phyloP scores from a whole-genome alignment of 2,888 invertebrate genomes.

The Scotopteryx bipunctaria region DNA sequence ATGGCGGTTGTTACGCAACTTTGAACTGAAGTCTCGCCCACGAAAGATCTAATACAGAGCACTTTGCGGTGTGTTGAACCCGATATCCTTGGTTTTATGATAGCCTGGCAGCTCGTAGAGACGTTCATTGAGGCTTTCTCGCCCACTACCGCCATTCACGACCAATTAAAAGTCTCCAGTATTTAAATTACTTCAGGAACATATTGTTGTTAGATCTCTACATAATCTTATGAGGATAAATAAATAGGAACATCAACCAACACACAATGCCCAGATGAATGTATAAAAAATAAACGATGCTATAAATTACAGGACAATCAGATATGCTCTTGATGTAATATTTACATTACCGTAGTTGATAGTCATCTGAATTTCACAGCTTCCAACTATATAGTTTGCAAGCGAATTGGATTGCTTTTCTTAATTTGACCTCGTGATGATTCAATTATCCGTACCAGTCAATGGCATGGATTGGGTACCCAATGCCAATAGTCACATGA shows the following conservation, averaged over 20 bases:
- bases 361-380: not conserved
- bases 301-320: no score
- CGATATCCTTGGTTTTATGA: slow-evolving; percentile 36
- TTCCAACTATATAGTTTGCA: not conserved
- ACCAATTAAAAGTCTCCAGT: slow-evolving; percentile 20
- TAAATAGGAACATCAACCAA: no score
- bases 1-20: slow-evolving; percentile 37
- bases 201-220: no score
- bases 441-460: slow-evolving; percentile 19
- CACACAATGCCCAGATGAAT: no score
- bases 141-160: slow-evolving; percentile 45
- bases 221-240: no score
- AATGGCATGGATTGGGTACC: no score
- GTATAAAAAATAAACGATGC: no score
- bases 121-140: slow-evolving; percentile 44
- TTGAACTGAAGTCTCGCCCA: slow-evolving; percentile 32
- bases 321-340: no score
- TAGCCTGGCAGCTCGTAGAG: slow-evolving; percentile 37
- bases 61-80: slow-evolving; percentile 38
- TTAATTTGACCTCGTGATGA: slow-evolving; percentile 13
- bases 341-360: not conserved
- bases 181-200: no score
- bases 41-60: slow-evolving; percentile 32
- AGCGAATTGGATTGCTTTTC: not conserved
- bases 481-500: slow-evolving; percentile 33